Conservation (phyloP, 2,113 vertebrate species). For the Misgurnus anguillicaudatus region DNA sequence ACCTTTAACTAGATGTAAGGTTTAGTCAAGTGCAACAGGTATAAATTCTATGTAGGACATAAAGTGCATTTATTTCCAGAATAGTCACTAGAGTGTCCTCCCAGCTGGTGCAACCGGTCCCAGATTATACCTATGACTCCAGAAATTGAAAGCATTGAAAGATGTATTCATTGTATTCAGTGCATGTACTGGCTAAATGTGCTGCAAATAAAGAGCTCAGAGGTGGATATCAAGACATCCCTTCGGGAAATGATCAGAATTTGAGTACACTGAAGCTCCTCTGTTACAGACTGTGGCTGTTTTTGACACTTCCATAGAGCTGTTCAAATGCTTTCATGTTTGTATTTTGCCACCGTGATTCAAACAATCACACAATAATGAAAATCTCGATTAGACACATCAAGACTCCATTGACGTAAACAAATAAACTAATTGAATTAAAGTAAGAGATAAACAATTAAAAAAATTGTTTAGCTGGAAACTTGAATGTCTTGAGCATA, state of each 20-base stretch:
- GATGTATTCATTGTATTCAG: not conserved
- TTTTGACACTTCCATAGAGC: conserved; percentile 3
- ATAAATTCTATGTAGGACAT: no score
- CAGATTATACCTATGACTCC: not conserved
- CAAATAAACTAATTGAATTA: not conserved
- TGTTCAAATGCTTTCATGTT: conserved; percentile 8
- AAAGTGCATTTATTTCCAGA: no score
- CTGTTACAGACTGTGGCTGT: conserved; percentile 19
- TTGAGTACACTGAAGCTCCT: conserved; percentile 25
- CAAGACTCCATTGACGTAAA: not conserved
- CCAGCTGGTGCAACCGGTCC: not conserved
- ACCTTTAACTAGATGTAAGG: no score
- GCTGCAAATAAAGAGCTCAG: conserved; percentile 12
- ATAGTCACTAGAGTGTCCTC: no score
- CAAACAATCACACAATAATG: not conserved
- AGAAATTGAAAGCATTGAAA: not conserved
- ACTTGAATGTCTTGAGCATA: not conserved
- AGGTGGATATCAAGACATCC: conserved; percentile 6
- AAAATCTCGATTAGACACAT: not conserved
- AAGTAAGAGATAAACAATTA: not conserved
- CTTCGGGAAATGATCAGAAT: not conserved
- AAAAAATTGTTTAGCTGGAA: not conserved
- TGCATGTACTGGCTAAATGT: conserved; percentile 8
- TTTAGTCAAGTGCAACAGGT: no score
- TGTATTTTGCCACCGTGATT: not conserved